A percentile compares a stretch with the other conserved stretches of the same genome.
Evolutionary conservation across 2,113 vertebrate genomes (phyloP).

Genomic region (Sorex fumeus): DNA sequence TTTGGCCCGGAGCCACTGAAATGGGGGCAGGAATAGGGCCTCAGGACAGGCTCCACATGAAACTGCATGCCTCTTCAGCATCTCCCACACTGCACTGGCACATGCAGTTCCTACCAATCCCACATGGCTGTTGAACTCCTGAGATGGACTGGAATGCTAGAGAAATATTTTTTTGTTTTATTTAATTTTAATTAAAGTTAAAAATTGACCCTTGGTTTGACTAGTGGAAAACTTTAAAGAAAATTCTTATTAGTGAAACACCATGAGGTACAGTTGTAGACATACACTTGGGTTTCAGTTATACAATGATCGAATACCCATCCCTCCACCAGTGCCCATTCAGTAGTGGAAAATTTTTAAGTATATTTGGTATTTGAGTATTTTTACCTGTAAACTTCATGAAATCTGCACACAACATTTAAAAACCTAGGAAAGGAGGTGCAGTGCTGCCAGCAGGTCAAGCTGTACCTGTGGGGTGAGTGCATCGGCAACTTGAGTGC

Average conservation of each 20-base stretch:
- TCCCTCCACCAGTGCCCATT: too few species aligned
- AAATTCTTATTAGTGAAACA: too few species aligned
- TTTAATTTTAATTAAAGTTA: conserved; percentile 44
- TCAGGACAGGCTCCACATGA: too few species aligned
- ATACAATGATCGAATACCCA: too few species aligned
- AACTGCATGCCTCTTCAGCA: too few species aligned
- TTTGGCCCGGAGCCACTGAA: not conserved
- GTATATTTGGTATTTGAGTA: conserved; percentile 22
- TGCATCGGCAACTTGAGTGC: too few species aligned
- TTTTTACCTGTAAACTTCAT: conserved; percentile 39
- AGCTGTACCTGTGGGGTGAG: too few species aligned
- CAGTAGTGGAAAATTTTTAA: conserved; percentile 41
- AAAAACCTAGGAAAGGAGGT: not conserved
- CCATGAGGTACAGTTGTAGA: too few species aligned
- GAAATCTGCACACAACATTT: not conserved
- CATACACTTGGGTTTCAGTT: too few species aligned
- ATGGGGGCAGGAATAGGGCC: not conserved
- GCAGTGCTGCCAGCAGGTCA: too few species aligned
- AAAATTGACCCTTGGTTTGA: conserved; percentile 24
- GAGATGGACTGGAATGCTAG: not conserved
- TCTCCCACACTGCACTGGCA: not conserved
- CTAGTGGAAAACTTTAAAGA: too few species aligned
- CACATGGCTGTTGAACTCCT: not conserved
- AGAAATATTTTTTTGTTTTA: conserved; percentile 34
- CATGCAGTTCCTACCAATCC: not conserved